These are phyloP conservation scores for Nothocercus nigrocapillus DNA, from an alignment of 2,113 vertebrate species.

Conservation along the genomic window DNA sequence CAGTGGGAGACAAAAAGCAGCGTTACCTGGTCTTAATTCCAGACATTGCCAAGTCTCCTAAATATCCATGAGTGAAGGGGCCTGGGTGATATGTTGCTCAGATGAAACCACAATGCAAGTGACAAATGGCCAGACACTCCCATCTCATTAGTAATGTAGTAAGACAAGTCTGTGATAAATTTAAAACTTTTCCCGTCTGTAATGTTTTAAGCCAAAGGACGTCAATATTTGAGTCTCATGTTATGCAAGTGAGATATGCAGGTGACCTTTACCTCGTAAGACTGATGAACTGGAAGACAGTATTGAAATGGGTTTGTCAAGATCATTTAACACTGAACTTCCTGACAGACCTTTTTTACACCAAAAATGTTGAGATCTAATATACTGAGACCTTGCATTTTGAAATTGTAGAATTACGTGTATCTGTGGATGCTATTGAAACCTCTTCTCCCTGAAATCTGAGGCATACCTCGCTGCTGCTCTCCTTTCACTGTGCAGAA, in stretches of 20 bases:
- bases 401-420: background rate
- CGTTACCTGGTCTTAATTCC: background rate
- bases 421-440: background rate
- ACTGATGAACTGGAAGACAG: background rate
- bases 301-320: background rate
- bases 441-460: background rate
- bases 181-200: background rate
- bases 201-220: background rate
- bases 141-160: background rate
- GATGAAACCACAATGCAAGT: background rate
- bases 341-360: background rate
- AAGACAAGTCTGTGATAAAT: conserved; percentile 19
- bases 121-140: background rate
- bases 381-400: background rate
- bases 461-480: background rate
- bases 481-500: background rate
- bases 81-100: background rate
- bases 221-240: background rate
- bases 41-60: background rate
- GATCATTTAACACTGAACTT: background rate
- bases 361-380: background rate
- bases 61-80: background rate
- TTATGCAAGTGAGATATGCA: background rate
- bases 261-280: background rate
- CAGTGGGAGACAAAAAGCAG: background rate